Percentiles rank a stretch among this genome's conserved stretches.
Evolutionary conservation across 2,797 vertebrate species (phyloP).

Genomic region (Benthosema pterotum): DNA sequence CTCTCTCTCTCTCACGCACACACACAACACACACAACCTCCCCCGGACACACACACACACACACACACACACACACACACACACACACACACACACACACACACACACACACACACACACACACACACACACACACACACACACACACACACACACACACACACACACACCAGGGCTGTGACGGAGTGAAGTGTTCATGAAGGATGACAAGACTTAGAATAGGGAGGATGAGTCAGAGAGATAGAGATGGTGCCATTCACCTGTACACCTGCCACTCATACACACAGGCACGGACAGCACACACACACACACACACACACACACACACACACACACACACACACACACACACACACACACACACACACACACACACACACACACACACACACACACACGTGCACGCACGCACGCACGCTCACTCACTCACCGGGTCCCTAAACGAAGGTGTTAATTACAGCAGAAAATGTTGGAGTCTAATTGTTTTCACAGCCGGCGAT

Average conservation of each 20-base stretch:
- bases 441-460: too few species aligned
- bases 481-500: too few species aligned
- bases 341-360: too few species aligned
- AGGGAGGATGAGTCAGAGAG: too few species aligned
- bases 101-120: not conserved
- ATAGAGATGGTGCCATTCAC: not conserved
- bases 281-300: not conserved
- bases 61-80: too few species aligned
- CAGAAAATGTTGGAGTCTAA: too few species aligned
- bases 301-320: not conserved
- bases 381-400: too few species aligned
- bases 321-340: not conserved
- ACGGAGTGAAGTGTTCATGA: not conserved
- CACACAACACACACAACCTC: too few species aligned
- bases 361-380: not conserved
- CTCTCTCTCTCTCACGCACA: too few species aligned
- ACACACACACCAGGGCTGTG: not conserved
- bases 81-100: not conserved
- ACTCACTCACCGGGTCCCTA: too few species aligned
- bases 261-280: not conserved
- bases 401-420: too few species aligned
- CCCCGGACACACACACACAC: too few species aligned
- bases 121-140: not conserved
- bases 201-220: not conserved
- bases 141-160: not conserved